Evolutionary conservation across 2,888 invertebrate genomes (phyloP).

Genomic region (Villa cingulata): DNA sequence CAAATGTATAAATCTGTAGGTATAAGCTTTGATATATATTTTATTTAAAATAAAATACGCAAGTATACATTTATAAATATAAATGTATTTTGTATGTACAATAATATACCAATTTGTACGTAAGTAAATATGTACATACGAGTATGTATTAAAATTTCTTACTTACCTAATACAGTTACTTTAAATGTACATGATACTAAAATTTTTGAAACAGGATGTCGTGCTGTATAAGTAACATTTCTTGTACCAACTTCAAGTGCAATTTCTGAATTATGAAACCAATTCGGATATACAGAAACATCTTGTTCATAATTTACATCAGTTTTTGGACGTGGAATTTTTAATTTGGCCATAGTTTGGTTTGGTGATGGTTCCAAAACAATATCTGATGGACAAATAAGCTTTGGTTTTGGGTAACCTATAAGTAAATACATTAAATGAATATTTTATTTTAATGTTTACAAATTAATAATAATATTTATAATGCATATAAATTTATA

Average conservation of each 20-base stretch:
- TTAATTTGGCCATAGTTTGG: slow-evolving; percentile 36
- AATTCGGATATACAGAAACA: slow-evolving; percentile 38
- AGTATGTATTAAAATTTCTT: too few species aligned
- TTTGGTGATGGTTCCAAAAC: slow-evolving; percentile 35
- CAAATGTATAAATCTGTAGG: too few species aligned
- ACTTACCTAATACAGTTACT: slow-evolving; percentile 15
- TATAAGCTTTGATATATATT: too few species aligned
- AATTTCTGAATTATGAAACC: slow-evolving; percentile 38
- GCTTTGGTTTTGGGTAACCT: slow-evolving; percentile 39
- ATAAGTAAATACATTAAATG: too few species aligned
- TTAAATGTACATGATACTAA: slow-evolving; percentile 15
- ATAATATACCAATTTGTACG: too few species aligned
- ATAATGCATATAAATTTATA: too few species aligned
- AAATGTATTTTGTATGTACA: too few species aligned
- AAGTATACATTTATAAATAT: too few species aligned
- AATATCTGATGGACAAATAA: slow-evolving; percentile 41
- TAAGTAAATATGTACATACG: not conserved
- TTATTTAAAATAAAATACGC: too few species aligned
- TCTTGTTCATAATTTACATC: slow-evolving; percentile 41
- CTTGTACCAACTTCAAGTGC: slow-evolving; percentile 38
- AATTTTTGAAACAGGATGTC: slow-evolving; percentile 37
- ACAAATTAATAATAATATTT: too few species aligned
- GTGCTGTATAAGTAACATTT: slow-evolving; percentile 38
- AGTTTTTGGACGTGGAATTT: slow-evolving; percentile 39
- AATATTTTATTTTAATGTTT: slow-evolving; percentile 7